These are phyloP conservation scores for Axis porcinus DNA, from an alignment of 2,113 vertebrate genomes.

Conservation along the genomic window DNA sequence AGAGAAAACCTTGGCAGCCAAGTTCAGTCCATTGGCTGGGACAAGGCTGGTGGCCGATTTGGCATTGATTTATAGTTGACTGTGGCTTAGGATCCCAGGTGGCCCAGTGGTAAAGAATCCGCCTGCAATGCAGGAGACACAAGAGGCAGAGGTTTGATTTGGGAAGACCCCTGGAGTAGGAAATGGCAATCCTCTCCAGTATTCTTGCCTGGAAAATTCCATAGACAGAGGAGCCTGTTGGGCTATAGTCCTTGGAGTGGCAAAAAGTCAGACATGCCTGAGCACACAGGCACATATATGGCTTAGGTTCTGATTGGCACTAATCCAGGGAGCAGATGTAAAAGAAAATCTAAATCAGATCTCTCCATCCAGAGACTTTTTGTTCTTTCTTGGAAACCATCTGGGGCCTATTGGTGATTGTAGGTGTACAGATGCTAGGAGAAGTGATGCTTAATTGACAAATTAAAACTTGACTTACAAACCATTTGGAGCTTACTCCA, in stretches of 20 bases:
- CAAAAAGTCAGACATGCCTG: fast-evolving
- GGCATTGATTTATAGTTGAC: background rate
- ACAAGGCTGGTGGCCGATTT: background rate
- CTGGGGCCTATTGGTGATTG: background rate
- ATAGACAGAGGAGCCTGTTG: background rate
- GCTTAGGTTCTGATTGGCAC: background rate
- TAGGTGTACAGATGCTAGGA: background rate
- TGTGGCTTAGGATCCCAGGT: background rate
- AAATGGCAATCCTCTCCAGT: background rate
- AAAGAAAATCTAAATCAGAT: background rate
- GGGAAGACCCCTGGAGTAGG: background rate
- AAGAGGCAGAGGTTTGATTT: background rate
- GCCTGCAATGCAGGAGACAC: background rate
- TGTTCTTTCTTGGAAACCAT: background rate
- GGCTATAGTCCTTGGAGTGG: background rate
- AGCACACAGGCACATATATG: background rate
- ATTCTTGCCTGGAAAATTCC: background rate
- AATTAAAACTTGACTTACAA: no score
- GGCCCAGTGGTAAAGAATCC: background rate
- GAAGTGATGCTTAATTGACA: no score
- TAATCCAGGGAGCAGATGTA: background rate
- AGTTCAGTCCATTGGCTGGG: background rate
- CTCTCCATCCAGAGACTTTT: background rate
- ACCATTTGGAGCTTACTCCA: no score
- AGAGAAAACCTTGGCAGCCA: fast-evolving